A percentile compares a stretch with the other conserved stretches of the same genome.
Evolutionary conservation across 2,113 vertebrate genomes (phyloP).

Genomic region (Halcyon malimbica): DNA sequence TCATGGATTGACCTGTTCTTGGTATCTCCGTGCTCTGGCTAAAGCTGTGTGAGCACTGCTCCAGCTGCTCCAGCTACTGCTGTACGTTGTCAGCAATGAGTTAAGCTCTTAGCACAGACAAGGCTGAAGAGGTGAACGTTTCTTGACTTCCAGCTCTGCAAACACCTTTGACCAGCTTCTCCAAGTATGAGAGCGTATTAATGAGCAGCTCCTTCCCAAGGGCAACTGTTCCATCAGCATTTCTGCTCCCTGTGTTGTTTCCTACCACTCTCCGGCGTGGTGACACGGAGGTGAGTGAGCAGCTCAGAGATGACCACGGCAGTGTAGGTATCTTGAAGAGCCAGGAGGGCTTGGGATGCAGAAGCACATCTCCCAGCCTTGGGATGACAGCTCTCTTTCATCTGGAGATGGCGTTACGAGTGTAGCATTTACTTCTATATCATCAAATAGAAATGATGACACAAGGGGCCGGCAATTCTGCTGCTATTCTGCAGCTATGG

Average conservation of each 20-base stretch:
- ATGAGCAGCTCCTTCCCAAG: neutral
- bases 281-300: neutral
- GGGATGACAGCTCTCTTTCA: slow-evolving; percentile 4
- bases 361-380: slow-evolving; percentile 6
- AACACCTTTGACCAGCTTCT: slow-evolving; percentile 24
- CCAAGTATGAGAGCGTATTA: neutral
- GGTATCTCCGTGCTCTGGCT: neutral
- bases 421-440: slow-evolving; percentile 15
- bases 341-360: neutral
- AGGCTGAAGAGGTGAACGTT: neutral
- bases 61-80: neutral
- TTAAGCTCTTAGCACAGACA: neutral
- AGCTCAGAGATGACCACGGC: neutral
- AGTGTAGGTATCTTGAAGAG: neutral
- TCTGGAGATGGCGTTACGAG: neutral
- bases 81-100: neutral
- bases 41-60: neutral
- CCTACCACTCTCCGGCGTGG: neutral
- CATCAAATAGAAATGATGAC: slow-evolving; percentile 13
- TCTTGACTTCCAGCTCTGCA: slow-evolving; percentile 31
- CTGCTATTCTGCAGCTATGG: neutral
- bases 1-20: neutral
- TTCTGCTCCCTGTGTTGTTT: neutral
- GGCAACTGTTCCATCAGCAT: neutral
- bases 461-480: neutral